phyloP scores from a whole-genome alignment of 2,113 vertebrate genomes.

The Isichthys henryi region DNA sequence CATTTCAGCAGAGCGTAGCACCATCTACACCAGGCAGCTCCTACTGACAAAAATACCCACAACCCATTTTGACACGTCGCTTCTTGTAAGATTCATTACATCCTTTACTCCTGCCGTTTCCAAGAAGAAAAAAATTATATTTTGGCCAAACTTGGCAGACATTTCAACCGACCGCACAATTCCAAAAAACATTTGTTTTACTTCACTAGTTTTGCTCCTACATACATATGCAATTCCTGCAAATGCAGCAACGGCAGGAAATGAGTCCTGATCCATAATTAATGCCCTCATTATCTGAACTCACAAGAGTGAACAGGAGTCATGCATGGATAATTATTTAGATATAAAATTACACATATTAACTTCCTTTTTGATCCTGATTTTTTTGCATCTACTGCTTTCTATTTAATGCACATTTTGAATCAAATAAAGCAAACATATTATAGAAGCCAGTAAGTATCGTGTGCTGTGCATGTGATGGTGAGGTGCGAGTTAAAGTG shows the following conservation, averaged over 20 bases:
- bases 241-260: not conserved
- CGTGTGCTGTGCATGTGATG: not conserved
- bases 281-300: not conserved
- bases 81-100: slow-evolving; percentile 18
- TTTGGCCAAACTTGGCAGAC: not conserved
- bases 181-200: not conserved
- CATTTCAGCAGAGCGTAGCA: not conserved
- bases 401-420: not conserved
- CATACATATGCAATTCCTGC: not conserved
- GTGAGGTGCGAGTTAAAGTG: not conserved
- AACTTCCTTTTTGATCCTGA: not conserved
- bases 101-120: not conserved
- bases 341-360: not conserved
- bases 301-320: not conserved
- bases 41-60: not conserved
- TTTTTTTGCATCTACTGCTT: not conserved
- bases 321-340: not conserved
- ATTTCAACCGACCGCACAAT: not conserved
- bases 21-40: not conserved
- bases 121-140: slow-evolving; percentile 9
- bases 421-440: not conserved
- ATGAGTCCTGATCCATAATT: not conserved
- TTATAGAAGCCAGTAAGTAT: not conserved
- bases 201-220: not conserved
- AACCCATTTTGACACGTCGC: not conserved